These are phyloP conservation scores for Zophobas atratus DNA, from an alignment of 1,140 invertebrate genomes.

Conservation along the genomic window DNA sequence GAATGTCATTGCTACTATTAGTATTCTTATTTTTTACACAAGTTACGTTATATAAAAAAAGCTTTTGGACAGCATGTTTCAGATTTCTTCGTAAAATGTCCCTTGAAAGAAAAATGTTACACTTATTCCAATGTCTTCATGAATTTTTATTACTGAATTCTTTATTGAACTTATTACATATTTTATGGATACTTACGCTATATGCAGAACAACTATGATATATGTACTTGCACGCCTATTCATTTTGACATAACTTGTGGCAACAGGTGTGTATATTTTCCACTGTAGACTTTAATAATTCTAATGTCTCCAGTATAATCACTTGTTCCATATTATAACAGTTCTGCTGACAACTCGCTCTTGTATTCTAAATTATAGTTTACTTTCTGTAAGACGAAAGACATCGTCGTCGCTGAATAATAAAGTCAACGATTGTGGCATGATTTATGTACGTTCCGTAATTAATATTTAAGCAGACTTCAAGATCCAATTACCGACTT, in stretches of 20 bases:
- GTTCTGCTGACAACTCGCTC: slow-evolving; percentile 8
- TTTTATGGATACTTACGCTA: too few species aligned
- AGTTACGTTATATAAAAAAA: too few species aligned
- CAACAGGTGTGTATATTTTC: slow-evolving; percentile 32
- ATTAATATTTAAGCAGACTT: slow-evolving; percentile 9
- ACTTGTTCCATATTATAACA: slow-evolving; percentile 27
- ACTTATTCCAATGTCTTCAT: too few species aligned
- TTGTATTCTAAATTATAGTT: background rate
- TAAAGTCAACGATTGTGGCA: background rate
- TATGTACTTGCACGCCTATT: too few species aligned
- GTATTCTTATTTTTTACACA: too few species aligned
- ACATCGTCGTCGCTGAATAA: background rate
- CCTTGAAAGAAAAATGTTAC: too few species aligned
- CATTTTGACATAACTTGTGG: slow-evolving; percentile 8
- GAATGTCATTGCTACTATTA: too few species aligned
- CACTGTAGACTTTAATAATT: slow-evolving; percentile 10
- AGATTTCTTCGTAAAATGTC: too few species aligned
- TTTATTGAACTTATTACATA: too few species aligned
- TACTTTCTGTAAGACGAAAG: slow-evolving; percentile 2
- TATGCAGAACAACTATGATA: too few species aligned
- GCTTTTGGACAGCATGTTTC: too few species aligned
- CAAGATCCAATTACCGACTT: background rate
- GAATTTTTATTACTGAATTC: too few species aligned
- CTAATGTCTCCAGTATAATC: slow-evolving; percentile 13
- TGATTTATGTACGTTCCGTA: background rate